A percentile compares a stretch with the other conserved stretches of the same genome.
Evolutionary conservation across 1,140 invertebrate genomes (phyloP).

Genomic region (Drosophila willistoni): DNA sequence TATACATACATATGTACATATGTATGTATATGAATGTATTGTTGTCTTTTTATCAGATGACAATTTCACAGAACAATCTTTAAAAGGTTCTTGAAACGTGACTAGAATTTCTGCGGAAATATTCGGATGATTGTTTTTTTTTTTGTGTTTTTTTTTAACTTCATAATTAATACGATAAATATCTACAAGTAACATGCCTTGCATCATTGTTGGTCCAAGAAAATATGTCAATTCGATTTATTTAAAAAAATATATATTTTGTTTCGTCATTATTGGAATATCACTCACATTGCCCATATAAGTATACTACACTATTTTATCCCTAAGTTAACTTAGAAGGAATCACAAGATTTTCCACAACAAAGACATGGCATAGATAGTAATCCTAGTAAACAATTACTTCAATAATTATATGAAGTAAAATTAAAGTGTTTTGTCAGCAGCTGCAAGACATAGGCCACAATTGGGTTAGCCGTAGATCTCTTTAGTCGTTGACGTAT

Average conservation of each 20-base stretch:
- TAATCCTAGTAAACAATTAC: background rate
- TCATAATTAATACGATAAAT: too few species aligned
- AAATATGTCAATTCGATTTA: slow-evolving; percentile 10
- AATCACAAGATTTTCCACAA: slow-evolving; percentile 28
- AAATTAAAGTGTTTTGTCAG: slow-evolving; percentile 79
- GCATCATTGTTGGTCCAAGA: too few species aligned
- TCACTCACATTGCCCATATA: slow-evolving; percentile 37
- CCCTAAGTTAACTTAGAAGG: slow-evolving; percentile 7
- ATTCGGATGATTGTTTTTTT: too few species aligned
- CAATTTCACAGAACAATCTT: too few species aligned
- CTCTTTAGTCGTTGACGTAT: slow-evolving; percentile 70
- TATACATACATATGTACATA: too few species aligned
- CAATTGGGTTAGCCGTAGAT: slow-evolving; percentile 46
- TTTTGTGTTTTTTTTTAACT: too few species aligned
- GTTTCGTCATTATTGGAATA: slow-evolving; percentile 16
- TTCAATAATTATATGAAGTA: slow-evolving; percentile 79
- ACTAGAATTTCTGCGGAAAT: too few species aligned
- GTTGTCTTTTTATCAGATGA: too few species aligned
- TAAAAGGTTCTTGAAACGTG: too few species aligned
- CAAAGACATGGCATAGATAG: slow-evolving; percentile 21
- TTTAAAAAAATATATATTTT: slow-evolving; percentile 20
- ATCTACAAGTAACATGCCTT: too few species aligned
- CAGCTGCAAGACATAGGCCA: slow-evolving; percentile 59
- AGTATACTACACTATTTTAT: slow-evolving; percentile 7
- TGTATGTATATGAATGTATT: too few species aligned